A percentile compares a stretch with the other conserved stretches of the same genome.
Evolutionary conservation across 2,113 vertebrate genomes (phyloP).

Genomic region (Myiagra hebetior): DNA sequence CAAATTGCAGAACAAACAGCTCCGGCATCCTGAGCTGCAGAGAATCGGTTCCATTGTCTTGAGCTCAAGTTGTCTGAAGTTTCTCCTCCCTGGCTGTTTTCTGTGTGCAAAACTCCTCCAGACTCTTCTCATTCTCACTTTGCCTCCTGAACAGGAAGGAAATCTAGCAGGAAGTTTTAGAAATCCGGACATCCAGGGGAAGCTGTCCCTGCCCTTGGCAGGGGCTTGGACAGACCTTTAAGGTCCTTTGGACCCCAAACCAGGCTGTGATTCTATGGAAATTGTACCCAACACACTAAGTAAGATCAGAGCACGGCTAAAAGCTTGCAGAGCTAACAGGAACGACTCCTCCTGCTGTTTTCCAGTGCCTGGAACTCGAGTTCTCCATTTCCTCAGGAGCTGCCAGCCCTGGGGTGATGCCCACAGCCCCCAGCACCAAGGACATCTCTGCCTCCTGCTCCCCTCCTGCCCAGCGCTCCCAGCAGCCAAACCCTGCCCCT

Average conservation of each 20-base stretch:
- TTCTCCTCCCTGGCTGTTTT: background rate
- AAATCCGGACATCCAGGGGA: no score
- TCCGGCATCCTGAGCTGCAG: background rate
- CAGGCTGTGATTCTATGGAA: rapidly evolving
- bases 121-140: background rate
- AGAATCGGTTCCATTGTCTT: background rate
- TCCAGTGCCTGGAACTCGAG: rapidly evolving
- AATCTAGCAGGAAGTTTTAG: rapidly evolving
- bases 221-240: background rate
- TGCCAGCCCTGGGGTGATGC: background rate
- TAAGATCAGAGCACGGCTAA: background rate
- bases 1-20: background rate
- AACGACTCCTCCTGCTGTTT: background rate
- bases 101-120: background rate
- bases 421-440: rapidly evolving
- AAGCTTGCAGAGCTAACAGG: background rate
- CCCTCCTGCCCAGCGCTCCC: background rate
- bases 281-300: background rate
- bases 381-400: rapidly evolving
- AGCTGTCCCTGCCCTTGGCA: background rate
- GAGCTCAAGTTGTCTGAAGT: background rate
- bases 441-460: background rate
- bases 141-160: background rate
- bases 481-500: background rate
- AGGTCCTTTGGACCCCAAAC: background rate